Base-by-base conservation (phyloP, 1,140 invertebrate species). In the Hyphantria cunea region DNA sequence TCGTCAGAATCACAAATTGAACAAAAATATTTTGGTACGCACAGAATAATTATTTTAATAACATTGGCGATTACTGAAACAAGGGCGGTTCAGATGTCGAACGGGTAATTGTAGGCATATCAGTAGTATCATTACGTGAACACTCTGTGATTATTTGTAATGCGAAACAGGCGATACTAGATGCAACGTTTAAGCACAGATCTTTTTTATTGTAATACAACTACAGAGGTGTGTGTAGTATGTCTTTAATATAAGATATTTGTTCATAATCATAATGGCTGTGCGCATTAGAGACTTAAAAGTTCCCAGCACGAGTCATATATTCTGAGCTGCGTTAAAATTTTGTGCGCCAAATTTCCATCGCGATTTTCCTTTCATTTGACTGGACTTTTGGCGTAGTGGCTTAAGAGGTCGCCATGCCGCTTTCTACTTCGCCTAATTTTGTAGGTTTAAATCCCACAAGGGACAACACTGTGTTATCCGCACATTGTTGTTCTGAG, bases 1-100 rank as follows among this genome's bases (percentile, higher is more conserved):
- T 56, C 44, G 45, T 8, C 42, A 45, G 15, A 15, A 47, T 47
- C 53, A 56, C 34, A 44, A 54, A 54, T 56, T 56, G 45, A 33
- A 14, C 15, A 15, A 42, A 56, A 56, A 47, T 12, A 45, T 45
- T 33, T 15, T 31, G 13, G 11, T 15, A 13, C 33, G 31, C 14
- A 55, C 25, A 13, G 53, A 31, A 33, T 13, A 60, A 60, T 64
- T 55, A 54, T 59, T n/a, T 68, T 64, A 63, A 68, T 68, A 47
- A 58, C 44, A 11, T 12, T 14, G 12, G 12, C 54, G 31, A 64
- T 68, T 45, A 59, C 1, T 17, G 12, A 33, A 60, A 68, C 49
- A 55, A 50, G 54, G 34, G n/a, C 34, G 15, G 64, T 44, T 66
- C 58, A 42, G 34, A 56, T 61, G 56, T 55, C 64, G 42, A n/a